phyloP scores from a whole-genome alignment of 2,797 vertebrate genomes.

The Myripristis murdjan region DNA sequence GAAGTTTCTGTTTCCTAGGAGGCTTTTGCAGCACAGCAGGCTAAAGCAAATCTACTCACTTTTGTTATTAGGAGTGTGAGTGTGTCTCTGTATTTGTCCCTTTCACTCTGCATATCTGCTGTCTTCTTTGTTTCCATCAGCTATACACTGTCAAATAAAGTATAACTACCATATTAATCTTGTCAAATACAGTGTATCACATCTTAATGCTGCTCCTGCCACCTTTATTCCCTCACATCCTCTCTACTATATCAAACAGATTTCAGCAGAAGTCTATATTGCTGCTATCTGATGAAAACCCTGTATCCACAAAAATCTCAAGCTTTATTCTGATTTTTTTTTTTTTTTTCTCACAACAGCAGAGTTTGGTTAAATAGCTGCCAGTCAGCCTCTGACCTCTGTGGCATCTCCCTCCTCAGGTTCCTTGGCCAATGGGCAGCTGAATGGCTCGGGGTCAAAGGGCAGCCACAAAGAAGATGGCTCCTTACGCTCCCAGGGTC shows the following conservation, averaged over 20 bases:
- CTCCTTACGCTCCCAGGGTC: conserved; percentile 91
- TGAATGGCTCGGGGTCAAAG: conserved; percentile 92
- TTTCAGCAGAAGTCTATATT: conserved; percentile 20
- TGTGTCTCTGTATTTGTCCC: neutral
- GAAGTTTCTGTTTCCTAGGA: too few species aligned
- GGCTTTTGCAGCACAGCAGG: too few species aligned
- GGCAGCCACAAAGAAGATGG: conserved; percentile 92
- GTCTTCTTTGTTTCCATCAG: too few species aligned
- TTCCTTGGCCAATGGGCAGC: conserved; percentile 92
- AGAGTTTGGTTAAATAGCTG: neutral
- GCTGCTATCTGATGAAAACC: conserved; percentile 26
- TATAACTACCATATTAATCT: too few species aligned
- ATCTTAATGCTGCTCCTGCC: neutral
- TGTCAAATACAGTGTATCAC: too few species aligned
- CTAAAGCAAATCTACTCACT: too few species aligned
- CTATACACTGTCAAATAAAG: too few species aligned
- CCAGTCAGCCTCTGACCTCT: conserved; percentile 21
- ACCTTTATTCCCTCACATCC: conserved; percentile 23
- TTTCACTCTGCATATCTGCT: neutral
- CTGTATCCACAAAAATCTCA: neutral
- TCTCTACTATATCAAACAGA: conserved; percentile 24
- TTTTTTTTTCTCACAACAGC: neutral
- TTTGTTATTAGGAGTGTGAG: too few species aligned
- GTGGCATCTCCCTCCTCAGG: conserved; percentile 78
- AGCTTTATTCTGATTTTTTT: too few species aligned